phyloP scores from a whole-genome alignment of 2,888 invertebrate genomes.

The Phortica okadai region DNA sequence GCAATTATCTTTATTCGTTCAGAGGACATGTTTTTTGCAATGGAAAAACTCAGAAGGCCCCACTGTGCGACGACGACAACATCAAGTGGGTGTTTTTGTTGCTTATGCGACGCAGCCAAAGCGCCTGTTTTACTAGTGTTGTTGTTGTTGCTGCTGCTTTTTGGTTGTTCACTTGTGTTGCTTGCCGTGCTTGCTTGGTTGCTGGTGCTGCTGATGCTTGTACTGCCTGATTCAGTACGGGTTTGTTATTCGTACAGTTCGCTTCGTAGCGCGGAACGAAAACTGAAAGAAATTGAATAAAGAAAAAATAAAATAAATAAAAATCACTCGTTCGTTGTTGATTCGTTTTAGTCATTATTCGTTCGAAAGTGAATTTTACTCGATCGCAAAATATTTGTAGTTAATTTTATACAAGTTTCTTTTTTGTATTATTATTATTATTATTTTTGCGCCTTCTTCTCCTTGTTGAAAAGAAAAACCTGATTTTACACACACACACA shows the following conservation, averaged over 20 bases:
- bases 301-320: not conserved
- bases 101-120: not conserved
- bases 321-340: not conserved
- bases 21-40: no score
- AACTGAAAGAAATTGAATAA: not conserved
- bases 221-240: not conserved
- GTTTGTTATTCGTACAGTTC: slow-evolving; percentile 15
- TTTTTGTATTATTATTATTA: not conserved
- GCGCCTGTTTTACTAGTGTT: not conserved
- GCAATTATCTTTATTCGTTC: no score
- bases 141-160: not conserved
- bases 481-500: not conserved
- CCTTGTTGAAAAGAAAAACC: slow-evolving; percentile 7
- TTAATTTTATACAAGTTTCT: not conserved
- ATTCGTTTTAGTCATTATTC: not conserved
- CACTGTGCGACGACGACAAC: not conserved
- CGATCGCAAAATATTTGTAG: slow-evolving; percentile 9
- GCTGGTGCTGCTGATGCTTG: not conserved
- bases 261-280: slow-evolving; percentile 13
- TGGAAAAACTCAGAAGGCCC: no score
- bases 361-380: slow-evolving; percentile 9
- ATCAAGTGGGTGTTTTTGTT: slow-evolving; percentile 4
- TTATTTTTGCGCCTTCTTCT: not conserved
- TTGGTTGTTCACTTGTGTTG: not conserved
- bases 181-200: not conserved